Evolutionary conservation across 2,113 vertebrate genomes (phyloP).

Genomic region (Festucalex cinctus): DNA sequence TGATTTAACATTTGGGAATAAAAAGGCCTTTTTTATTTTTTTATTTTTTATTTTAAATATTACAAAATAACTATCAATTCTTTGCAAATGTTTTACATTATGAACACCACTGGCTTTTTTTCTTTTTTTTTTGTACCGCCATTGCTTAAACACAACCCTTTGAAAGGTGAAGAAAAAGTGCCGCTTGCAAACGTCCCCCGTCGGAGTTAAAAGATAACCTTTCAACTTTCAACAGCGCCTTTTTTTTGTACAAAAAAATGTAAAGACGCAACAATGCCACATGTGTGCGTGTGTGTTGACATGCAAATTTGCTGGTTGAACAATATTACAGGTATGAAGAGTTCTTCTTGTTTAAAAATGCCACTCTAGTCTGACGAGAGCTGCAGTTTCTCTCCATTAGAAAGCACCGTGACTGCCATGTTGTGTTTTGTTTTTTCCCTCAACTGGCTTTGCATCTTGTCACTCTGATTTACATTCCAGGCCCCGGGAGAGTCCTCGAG

Average conservation of each 20-base stretch:
- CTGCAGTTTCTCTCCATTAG: constrained; percentile 13
- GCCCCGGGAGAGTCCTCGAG: constrained; percentile 14
- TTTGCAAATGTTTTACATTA: constrained; percentile 94
- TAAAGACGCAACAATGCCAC: constrained; percentile 44
- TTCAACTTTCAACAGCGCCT: constrained; percentile 37
- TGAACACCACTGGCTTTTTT: constrained; percentile 78
- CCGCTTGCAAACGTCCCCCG: constrained; percentile 57
- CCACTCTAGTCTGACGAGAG: constrained; percentile 24
- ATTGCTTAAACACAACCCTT: constrained; percentile 71
- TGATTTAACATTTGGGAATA: constrained; percentile 76
- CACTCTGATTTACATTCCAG: constrained; percentile 38
- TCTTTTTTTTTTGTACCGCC: constrained; percentile 64
- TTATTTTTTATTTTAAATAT: constrained; percentile 84
- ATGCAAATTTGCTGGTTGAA: constrained; percentile 58
- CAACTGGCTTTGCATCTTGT: constrained; percentile 25
- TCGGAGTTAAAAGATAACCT: constrained; percentile 46
- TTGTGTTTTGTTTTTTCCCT: constrained; percentile 10
- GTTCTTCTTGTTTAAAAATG: constrained; percentile 26
- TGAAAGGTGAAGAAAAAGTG: constrained; percentile 73
- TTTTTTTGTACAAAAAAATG: constrained; percentile 50
- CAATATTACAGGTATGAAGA: constrained; percentile 29
- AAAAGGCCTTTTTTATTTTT: constrained; percentile 75
- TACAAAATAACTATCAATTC: constrained; percentile 95
- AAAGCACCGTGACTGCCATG: constrained; percentile 25
- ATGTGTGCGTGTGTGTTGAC: constrained; percentile 28